Base-by-base conservation (phyloP, 1,140 invertebrate genomes). In the Macrobrachium nipponense region DNA sequence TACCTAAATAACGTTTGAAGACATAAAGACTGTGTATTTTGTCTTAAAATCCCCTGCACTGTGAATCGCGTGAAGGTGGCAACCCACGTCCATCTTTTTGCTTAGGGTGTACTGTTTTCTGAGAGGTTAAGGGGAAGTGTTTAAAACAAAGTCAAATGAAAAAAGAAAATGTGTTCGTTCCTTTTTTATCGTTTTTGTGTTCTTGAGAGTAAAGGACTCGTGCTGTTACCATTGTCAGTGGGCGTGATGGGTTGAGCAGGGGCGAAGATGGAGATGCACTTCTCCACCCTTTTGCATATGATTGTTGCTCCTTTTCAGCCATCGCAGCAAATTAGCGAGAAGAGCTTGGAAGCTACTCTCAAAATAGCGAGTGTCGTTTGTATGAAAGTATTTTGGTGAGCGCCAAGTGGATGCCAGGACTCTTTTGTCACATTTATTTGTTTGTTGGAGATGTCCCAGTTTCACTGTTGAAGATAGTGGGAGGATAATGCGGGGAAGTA, bases 321-420 rank as follows among this genome's bases (percentile, higher is more conserved):
- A 66, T 20, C 64, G 14, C 18, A 66, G 23, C 23, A n/a, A 66
- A 66, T 20, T 20, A 66, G 64, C 18, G 12, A 66, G 23, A 23
- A 66, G 64, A 66, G 64, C 18, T 20, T 7, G 64, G 15, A 14
- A 66, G 8, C 51, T 51, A 51, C 7, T 8, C 51, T 51, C 8
- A 80, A 80, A 80, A 80, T 80, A 80, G 62, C 62, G 15, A 64
- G 36, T 80, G 61, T 80, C 78, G 43, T 66, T 66, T 66, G 78
- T 80, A 68, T 66, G 60, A 60, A 62, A 23, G 23, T 62, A 62
- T 79, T 79, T 18, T 64, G 62, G 78, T 66, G 60, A 17, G 78
- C 44, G 78, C 78, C 78, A 80, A 80, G 78, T 80, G 78, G 78
- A 80, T 62, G 78, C 78, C 27, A 80, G 62, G 27, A 17, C n/a